Conservation (phyloP, 2,113 vertebrate species). For the Synchiropus splendidus region DNA sequence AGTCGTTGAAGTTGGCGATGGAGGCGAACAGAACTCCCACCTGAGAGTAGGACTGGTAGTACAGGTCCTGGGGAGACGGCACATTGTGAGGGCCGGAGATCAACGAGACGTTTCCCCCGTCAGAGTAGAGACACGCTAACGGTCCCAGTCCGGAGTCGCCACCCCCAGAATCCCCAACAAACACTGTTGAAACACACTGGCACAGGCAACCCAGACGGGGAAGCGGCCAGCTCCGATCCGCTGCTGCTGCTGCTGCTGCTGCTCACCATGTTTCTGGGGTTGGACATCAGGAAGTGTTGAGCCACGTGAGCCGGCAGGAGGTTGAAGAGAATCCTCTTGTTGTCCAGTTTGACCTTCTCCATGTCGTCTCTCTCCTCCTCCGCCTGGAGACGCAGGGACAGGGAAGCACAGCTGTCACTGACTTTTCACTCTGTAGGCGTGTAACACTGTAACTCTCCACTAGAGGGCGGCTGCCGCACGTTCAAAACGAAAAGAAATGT, state of each 20-base stretch:
- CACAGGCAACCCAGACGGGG: too few relatives aligned
- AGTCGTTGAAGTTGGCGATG: conserved; percentile 99
- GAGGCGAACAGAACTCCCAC: conserved; percentile 97
- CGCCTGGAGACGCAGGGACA: conserved; percentile 64
- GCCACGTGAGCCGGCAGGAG: conserved; percentile 93
- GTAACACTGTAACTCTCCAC: too few relatives aligned
- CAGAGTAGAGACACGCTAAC: too few relatives aligned
- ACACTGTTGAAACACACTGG: too few relatives aligned
- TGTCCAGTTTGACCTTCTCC: conserved; percentile 95
- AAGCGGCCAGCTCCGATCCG: not conserved
- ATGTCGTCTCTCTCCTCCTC: conserved; percentile 95
- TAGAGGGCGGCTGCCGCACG: too few relatives aligned
- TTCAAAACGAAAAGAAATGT: too few relatives aligned
- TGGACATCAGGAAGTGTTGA: conserved; percentile 97
- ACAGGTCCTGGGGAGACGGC: conserved; percentile 76
- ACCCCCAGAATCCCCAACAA: too few relatives aligned
- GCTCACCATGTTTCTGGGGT: conserved; percentile 96
- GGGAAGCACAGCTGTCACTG: too few relatives aligned
- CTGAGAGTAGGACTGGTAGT: conserved; percentile 97
- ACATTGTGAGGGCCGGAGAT: too few relatives aligned
- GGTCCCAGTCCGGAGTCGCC: too few relatives aligned
- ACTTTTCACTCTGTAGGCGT: too few relatives aligned
- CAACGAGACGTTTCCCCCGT: too few relatives aligned
- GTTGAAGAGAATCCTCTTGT: conserved; percentile 97
- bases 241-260: not conserved